Conservation (phyloP, 2,113 vertebrate species). For the Casuarius casuarius region DNA sequence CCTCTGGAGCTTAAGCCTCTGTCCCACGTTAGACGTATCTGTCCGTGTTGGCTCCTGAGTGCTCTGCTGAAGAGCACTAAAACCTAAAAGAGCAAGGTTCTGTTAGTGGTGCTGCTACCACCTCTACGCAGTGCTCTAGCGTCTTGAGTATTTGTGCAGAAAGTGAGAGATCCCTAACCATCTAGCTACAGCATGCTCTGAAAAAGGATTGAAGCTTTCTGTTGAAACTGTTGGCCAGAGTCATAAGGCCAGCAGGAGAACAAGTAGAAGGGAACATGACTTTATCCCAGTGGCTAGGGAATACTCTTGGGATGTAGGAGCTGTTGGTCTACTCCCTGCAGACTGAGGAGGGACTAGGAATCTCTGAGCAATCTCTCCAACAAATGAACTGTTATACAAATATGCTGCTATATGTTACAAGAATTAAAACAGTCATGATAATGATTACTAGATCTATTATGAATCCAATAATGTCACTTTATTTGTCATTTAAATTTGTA, state of each 20-base stretch:
- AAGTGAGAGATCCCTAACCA: not conserved
- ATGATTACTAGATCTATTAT: not conserved
- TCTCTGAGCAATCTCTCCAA: not conserved
- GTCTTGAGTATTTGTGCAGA: not conserved
- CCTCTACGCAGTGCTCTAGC: not conserved
- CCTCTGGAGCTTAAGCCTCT: not conserved
- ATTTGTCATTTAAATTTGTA: slow-evolving; percentile 1
- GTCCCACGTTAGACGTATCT: not conserved
- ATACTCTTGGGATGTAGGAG: not conserved
- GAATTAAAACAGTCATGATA: not conserved
- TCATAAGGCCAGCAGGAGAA: not conserved
- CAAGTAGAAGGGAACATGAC: not conserved
- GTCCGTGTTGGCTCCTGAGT: fast-evolving
- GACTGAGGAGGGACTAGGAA: not conserved
- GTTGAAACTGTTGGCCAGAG: not conserved
- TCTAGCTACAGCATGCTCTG: not conserved
- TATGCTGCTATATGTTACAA: not conserved
- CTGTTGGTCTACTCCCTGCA: not conserved
- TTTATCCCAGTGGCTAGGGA: not conserved
- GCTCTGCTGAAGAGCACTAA: not conserved
- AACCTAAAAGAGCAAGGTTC: not conserved
- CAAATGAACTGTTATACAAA: not conserved
- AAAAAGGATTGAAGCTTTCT: not conserved
- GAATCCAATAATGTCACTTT: not conserved
- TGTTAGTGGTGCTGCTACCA: not conserved